phyloP scores from a whole-genome alignment of 2,113 vertebrate genomes.

The Boleophthalmus pectinirostris region DNA sequence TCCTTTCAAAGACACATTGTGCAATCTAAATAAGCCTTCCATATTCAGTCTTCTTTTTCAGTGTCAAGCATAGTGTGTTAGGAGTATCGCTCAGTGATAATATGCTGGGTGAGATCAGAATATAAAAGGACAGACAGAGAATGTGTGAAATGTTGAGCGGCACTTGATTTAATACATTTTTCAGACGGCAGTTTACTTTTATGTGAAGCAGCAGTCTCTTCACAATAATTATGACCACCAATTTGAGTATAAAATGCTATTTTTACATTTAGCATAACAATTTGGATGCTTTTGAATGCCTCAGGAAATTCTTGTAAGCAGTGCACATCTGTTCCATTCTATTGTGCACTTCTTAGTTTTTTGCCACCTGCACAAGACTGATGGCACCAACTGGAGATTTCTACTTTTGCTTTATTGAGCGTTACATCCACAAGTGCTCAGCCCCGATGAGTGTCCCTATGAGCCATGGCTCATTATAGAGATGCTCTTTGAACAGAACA shows the following conservation, averaged over 20 bases:
- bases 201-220: background rate
- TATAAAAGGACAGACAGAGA: background rate
- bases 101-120: constrained; percentile 25
- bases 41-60: background rate
- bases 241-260: background rate
- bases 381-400: constrained; percentile 64
- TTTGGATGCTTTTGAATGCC: background rate
- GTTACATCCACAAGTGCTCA: constrained; percentile 62
- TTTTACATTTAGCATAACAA: background rate
- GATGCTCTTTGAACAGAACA: constrained; percentile 21
- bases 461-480: constrained; percentile 32
- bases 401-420: constrained; percentile 72
- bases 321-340: background rate
- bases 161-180: background rate
- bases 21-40: background rate
- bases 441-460: constrained; percentile 60
- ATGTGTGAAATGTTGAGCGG: constrained; percentile 17
- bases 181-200: background rate
- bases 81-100: background rate
- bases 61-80: constrained; percentile 1
- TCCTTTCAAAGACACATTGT: background rate
- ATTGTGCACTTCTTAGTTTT: constrained; percentile 12
- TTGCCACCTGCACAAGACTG: constrained; percentile 66
- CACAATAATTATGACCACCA: background rate
- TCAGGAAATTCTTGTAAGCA: background rate